These are phyloP conservation scores for Hemiscyllium ocellatum DNA, from an alignment of 2,113 vertebrate species.

Conservation along the genomic window DNA sequence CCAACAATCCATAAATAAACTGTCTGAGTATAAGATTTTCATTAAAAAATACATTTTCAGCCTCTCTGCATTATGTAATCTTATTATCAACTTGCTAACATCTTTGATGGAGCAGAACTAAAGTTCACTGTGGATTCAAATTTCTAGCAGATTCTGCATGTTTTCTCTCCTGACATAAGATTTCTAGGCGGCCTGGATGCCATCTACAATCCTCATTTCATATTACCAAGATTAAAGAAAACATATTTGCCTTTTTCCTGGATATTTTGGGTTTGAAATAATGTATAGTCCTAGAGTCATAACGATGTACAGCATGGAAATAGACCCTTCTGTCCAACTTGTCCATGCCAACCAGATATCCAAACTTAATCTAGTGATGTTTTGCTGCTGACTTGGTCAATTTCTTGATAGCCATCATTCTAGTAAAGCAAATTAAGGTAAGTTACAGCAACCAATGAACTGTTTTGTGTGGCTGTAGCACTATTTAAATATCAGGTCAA, in stretches of 20 bases:
- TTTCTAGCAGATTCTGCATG: not conserved
- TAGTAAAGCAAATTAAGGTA: not conserved
- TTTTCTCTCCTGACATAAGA: not conserved
- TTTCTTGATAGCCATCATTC: not conserved
- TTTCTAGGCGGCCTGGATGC: not conserved
- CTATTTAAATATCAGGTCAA: not conserved
- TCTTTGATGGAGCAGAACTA: not conserved
- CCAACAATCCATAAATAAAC: not conserved
- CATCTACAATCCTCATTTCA: not conserved
- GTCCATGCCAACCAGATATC: no score
- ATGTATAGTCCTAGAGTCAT: no score
- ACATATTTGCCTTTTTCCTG: not conserved
- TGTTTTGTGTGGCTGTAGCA: not conserved
- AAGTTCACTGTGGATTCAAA: not conserved
- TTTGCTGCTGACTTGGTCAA: not conserved
- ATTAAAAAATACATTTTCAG: not conserved
- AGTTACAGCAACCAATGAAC: not conserved
- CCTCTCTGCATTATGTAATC: not conserved
- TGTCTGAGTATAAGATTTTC: not conserved
- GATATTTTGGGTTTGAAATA: not conserved
- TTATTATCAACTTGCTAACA: not conserved
- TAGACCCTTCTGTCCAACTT: no score
- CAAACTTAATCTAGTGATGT: not conserved
- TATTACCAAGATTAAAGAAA: not conserved
- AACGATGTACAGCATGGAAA: no score